Conservation (phyloP, 2,888 invertebrate genomes). For the Dicyrtomina minuta region DNA sequence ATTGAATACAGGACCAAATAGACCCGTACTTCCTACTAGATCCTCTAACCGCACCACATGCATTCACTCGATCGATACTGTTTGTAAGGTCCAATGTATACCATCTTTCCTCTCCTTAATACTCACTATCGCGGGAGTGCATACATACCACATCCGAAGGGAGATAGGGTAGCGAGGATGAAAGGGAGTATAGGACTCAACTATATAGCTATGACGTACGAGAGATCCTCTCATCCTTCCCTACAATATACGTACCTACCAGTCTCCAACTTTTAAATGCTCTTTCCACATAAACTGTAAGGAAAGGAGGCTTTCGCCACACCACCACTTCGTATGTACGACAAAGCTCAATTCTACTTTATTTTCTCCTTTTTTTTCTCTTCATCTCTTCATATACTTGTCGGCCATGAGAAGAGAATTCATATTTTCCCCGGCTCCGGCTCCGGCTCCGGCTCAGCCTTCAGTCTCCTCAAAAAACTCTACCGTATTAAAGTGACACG, state of each 20-base stretch:
- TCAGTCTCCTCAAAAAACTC: too few species aligned
- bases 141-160: too few species aligned
- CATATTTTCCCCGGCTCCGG: slow-evolving; percentile 13
- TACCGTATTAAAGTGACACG: too few species aligned
- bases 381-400: neutral
- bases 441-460: too few species aligned
- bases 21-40: too few species aligned
- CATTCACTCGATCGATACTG: slow-evolving; percentile 19
- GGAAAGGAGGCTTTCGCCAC: neutral
- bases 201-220: too few species aligned
- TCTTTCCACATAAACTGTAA: neutral
- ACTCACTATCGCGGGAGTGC: neutral
- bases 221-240: too few species aligned
- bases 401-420: slow-evolving; percentile 8
- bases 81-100: slow-evolving; percentile 20
- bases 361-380: slow-evolving; percentile 8
- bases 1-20: neutral
- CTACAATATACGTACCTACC: neutral
- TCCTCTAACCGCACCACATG: slow-evolving; percentile 4
- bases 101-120: too few species aligned
- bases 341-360: slow-evolving; percentile 22
- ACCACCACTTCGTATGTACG: neutral
- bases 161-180: too few species aligned
- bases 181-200: too few species aligned
- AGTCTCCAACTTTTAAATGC: neutral